These are phyloP conservation scores for Bubalus kerabau DNA, from an alignment of 2,113 vertebrate species.

Conservation along the genomic window DNA sequence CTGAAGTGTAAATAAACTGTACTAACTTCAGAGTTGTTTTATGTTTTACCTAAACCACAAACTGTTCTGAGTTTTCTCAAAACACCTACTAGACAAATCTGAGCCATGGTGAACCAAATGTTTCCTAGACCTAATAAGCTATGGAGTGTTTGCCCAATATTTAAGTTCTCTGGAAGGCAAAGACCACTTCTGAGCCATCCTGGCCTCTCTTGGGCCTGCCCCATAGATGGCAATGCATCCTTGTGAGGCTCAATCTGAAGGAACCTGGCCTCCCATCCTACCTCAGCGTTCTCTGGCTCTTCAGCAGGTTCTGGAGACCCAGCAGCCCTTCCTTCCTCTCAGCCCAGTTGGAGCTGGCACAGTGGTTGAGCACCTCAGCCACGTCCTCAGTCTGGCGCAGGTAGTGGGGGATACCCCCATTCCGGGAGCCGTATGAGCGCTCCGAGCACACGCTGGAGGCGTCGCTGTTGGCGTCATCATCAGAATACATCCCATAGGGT, in stretches of 20 bases:
- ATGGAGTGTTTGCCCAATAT: background rate
- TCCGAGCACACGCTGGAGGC: slow-evolving; percentile 97
- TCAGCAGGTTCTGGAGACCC: slow-evolving; percentile 95
- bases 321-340: slow-evolving; percentile 98
- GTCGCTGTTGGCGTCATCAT: slow-evolving; percentile 97
- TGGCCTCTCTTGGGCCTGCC: background rate
- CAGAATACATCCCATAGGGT: slow-evolving; percentile 96
- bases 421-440: slow-evolving; percentile 93
- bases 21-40: background rate
- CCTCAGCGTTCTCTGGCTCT: slow-evolving; percentile 97
- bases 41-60: background rate
- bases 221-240: background rate
- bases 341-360: slow-evolving; percentile 98
- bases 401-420: slow-evolving; percentile 95
- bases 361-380: slow-evolving; percentile 97
- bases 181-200: background rate
- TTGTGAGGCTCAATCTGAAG: fast-evolving
- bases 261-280: slow-evolving; percentile 52
- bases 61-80: background rate
- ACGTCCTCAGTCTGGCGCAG: slow-evolving; percentile 96
- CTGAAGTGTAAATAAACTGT: background rate
- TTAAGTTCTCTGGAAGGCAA: background rate
- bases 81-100: background rate
- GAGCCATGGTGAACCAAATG: background rate
- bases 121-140: background rate